Conservation (phyloP, 2,888 invertebrate species). For the Entomobrya multifasciata region DNA sequence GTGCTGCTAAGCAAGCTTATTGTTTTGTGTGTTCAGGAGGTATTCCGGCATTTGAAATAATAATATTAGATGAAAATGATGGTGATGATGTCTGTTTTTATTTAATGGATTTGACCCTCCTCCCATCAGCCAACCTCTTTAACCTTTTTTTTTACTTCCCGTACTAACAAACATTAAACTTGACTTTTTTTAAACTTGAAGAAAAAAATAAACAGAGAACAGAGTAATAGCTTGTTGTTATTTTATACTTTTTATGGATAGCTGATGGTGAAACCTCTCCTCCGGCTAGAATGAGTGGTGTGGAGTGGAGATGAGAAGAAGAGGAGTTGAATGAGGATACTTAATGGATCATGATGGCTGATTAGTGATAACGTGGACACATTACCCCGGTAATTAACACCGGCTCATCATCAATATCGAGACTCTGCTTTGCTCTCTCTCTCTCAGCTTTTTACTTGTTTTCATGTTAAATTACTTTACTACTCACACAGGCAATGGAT, state of each 20-base stretch:
- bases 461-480: constrained; percentile 34
- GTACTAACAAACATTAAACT: constrained; percentile 13
- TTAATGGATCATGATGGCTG: constrained; percentile 73
- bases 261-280: constrained; percentile 5
- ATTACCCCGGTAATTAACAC: constrained; percentile 75
- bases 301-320: too few relatives aligned
- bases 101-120: constrained; percentile 74
- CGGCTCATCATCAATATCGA: constrained; percentile 54
- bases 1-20: too few relatives aligned
- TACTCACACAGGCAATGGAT: not conserved
- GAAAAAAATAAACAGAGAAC: not conserved
- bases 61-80: constrained; percentile 13
- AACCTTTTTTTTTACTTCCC: constrained; percentile 55
- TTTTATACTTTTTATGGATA: not conserved
- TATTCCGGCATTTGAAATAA: too few relatives aligned
- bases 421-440: not conserved
- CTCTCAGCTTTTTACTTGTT: constrained; percentile 33
- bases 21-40: too few relatives aligned
- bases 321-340: constrained; percentile 24
- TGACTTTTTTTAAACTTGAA: not conserved
- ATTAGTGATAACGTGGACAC: constrained; percentile 74
- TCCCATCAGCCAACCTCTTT: constrained; percentile 66
- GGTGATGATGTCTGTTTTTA: constrained; percentile 68
- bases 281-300: constrained; percentile 6
- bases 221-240: not conserved